Evolutionary conservation across 2,113 vertebrate genomes (phyloP).

Genomic region (Pseudorasbora parva): DNA sequence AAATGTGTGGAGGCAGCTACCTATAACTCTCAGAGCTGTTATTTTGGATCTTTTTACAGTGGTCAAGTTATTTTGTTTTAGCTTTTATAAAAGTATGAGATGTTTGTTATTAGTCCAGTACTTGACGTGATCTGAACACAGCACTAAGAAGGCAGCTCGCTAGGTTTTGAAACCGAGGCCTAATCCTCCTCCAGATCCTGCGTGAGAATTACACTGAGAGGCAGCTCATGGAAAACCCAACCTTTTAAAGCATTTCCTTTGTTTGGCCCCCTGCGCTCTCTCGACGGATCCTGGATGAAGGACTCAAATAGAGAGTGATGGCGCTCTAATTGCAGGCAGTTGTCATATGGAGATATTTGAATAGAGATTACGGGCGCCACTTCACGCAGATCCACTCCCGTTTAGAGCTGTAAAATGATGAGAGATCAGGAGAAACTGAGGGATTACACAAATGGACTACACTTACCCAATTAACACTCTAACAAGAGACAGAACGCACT

Average conservation of each 20-base stretch:
- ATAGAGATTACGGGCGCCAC: slow-evolving; percentile 77
- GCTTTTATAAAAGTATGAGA: too few species aligned
- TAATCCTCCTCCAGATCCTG: slow-evolving; percentile 83
- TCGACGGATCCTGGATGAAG: slow-evolving; percentile 62
- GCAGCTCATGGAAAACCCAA: slow-evolving; percentile 79
- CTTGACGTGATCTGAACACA: neutral
- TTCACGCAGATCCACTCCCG: slow-evolving; percentile 80
- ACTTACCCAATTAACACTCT: slow-evolving; percentile 77
- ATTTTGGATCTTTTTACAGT: too few species aligned
- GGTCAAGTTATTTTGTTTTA: neutral
- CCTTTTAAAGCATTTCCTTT: slow-evolving; percentile 85
- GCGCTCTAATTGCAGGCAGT: slow-evolving; percentile 81
- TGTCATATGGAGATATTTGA: slow-evolving; percentile 86
- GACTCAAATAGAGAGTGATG: slow-evolving; percentile 74
- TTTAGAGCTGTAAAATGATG: slow-evolving; percentile 67
- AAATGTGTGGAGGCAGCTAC: too few species aligned
- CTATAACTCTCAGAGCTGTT: too few species aligned
- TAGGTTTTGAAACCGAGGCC: neutral
- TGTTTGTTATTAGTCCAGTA: neutral
- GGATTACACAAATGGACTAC: slow-evolving; percentile 82
- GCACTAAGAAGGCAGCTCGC: neutral
- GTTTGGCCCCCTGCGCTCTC: slow-evolving; percentile 80
- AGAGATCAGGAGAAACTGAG: slow-evolving; percentile 65
- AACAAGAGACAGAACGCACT: slow-evolving; percentile 66
- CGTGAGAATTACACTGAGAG: slow-evolving; percentile 85